Evolutionary conservation across 1,140 invertebrate genomes (phyloP).

Genomic region (Drosophila miranda): DNA sequence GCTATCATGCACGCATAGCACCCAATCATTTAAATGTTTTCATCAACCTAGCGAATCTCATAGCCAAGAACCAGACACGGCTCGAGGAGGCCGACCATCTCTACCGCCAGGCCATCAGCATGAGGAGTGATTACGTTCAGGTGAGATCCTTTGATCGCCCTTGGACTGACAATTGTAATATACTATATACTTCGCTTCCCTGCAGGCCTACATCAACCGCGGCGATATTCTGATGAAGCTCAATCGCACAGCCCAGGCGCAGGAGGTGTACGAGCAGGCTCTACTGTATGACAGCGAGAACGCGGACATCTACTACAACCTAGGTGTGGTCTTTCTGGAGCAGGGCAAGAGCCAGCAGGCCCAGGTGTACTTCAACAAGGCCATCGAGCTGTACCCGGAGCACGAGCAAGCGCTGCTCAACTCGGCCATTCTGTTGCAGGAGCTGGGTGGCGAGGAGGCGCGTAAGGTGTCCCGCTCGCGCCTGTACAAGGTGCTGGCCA

Average conservation of each 20-base stretch:
- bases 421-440: conserved; percentile 96
- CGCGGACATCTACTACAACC: conserved; percentile 98
- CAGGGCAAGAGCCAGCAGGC: conserved; percentile 95
- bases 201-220: conserved; percentile 97
- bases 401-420: conserved; percentile 97
- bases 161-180: no score
- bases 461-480: conserved; percentile 90
- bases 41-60: conserved; percentile 96
- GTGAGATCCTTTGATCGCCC: not conserved
- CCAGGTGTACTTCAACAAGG: conserved; percentile 95
- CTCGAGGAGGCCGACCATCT: conserved; percentile 96
- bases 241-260: conserved; percentile 96
- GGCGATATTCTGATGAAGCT: conserved; percentile 98
- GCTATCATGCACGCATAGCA: conserved; percentile 96
- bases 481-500: conserved; percentile 90
- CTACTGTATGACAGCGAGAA: conserved; percentile 96
- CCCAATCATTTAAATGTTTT: conserved; percentile 98
- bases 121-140: conserved; percentile 96
- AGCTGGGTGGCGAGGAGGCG: conserved; percentile 90
- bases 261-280: conserved; percentile 96
- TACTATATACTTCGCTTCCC: not conserved
- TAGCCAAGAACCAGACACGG: conserved; percentile 95
- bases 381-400: conserved; percentile 95
- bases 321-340: conserved; percentile 97
- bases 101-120: conserved; percentile 96